These are phyloP conservation scores for Enteromius afrohamiltoni DNA, from an alignment of 2,797 vertebrate genomes.

Conservation along the genomic window DNA sequence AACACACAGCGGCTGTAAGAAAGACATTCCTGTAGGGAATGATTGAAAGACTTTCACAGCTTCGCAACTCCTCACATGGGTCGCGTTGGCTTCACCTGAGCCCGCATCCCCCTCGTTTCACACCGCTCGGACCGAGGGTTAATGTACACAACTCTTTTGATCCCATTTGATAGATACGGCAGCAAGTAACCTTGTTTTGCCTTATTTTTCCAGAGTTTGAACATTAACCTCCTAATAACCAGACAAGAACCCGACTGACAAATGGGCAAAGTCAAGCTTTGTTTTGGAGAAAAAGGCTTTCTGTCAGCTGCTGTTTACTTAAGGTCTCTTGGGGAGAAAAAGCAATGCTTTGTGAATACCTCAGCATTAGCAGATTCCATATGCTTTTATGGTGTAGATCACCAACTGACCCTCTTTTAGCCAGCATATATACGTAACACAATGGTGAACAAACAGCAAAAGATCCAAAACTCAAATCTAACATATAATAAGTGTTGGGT, in stretches of 20 bases:
- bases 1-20: conserved; percentile 53
- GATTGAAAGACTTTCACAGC: conserved; percentile 59
- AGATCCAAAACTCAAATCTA: background rate
- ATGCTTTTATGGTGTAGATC: background rate
- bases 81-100: conserved; percentile 10
- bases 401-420: conserved; percentile 17
- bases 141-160: conserved; percentile 55
- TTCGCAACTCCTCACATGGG: conserved; percentile 46
- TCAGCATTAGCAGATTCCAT: conserved; percentile 18
- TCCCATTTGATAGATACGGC: conserved; percentile 58
- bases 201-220: conserved; percentile 62
- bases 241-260: conserved; percentile 56
- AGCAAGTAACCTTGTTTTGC: conserved; percentile 48
- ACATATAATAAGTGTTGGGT: background rate
- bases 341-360: conserved; percentile 38
- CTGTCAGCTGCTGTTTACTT: conserved; percentile 57
- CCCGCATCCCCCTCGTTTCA: conserved; percentile 23
- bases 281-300: conserved; percentile 62
- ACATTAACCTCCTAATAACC: conserved; percentile 65
- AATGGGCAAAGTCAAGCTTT: conserved; percentile 67
- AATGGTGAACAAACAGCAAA: conserved; percentile 19
- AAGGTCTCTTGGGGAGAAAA: conserved; percentile 44
- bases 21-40: conserved; percentile 68
- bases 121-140: conserved; percentile 47
- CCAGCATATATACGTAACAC: background rate